Conservation (phyloP, 37 sponge, comb jelly and placozoan species). For the Ianthella basta region DNA sequence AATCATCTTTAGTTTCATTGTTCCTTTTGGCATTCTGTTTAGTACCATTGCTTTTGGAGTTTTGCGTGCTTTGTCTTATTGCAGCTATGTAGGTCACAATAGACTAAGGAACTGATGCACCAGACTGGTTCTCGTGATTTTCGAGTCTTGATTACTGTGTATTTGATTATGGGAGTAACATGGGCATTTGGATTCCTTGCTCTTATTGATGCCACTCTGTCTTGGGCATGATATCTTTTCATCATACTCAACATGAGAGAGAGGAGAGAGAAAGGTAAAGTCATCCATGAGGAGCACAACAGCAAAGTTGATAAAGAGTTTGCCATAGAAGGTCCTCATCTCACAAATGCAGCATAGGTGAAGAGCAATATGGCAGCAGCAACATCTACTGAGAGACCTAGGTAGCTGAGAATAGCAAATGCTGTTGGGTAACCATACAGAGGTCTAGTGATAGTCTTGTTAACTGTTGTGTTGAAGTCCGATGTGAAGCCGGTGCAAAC, state of each 20-base stretch:
- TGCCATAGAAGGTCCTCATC: no score
- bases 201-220: background rate
- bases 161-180: background rate
- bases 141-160: background rate
- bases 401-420: no score
- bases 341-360: no score
- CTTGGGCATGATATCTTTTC: background rate
- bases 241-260: background rate
- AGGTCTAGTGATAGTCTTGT: no score
- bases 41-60: slow-evolving; percentile 20
- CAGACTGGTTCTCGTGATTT: background rate
- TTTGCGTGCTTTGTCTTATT: background rate
- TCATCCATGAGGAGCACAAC: no score
- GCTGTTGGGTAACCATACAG: no score
- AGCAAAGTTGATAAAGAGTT: no score
- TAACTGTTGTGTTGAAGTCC: no score
- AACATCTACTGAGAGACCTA: no score
- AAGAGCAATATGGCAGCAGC: no score
- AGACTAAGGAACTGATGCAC: background rate
- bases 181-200: background rate
- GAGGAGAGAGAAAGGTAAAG: no score
- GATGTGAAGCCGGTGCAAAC: no score
- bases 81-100: background rate
- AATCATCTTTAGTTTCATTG: slow-evolving; percentile 31
- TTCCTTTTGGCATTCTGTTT: slow-evolving; percentile 16